Conservation (phyloP, 2,888 invertebrate genomes). For the Agonopterix arenella region DNA sequence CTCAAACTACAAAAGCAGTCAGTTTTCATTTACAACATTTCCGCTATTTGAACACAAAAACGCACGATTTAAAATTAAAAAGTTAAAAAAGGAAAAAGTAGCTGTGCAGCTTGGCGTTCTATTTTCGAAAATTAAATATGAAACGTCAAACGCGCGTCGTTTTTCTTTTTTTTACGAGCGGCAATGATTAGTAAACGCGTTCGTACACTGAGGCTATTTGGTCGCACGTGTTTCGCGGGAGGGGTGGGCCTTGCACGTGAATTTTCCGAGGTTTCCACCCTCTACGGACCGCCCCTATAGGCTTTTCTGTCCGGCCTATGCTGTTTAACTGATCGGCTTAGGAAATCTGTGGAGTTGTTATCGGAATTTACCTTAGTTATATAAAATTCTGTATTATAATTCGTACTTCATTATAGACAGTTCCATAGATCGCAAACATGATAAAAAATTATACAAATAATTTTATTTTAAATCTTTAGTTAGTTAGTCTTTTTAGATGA, state of each 20-base stretch:
- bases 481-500: no score
- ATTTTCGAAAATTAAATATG: constrained; percentile 38
- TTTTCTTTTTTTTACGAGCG: constrained; percentile 50
- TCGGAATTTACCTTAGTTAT: not conserved
- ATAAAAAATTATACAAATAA: no score
- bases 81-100: constrained; percentile 15
- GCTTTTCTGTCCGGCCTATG: constrained; percentile 77
- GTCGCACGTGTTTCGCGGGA: constrained; percentile 62
- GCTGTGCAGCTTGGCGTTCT: constrained; percentile 16
- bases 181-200: constrained; percentile 68
- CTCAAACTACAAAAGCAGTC: constrained; percentile 43
- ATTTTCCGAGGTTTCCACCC: constrained; percentile 77
- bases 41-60: constrained; percentile 41
- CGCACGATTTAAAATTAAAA: constrained; percentile 16
- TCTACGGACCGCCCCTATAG: constrained; percentile 76
- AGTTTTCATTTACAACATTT: constrained; percentile 51
- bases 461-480: no score
- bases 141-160: constrained; percentile 43
- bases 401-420: not conserved
- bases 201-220: constrained; percentile 68
- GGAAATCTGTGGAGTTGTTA: constrained; percentile 44
- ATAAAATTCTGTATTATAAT: not conserved
- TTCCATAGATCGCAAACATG: no score
- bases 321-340: constrained; percentile 71
- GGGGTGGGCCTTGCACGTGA: constrained; percentile 73